phyloP scores from a whole-genome alignment of 2,113 vertebrate genomes.

The Melospiza georgiana region DNA sequence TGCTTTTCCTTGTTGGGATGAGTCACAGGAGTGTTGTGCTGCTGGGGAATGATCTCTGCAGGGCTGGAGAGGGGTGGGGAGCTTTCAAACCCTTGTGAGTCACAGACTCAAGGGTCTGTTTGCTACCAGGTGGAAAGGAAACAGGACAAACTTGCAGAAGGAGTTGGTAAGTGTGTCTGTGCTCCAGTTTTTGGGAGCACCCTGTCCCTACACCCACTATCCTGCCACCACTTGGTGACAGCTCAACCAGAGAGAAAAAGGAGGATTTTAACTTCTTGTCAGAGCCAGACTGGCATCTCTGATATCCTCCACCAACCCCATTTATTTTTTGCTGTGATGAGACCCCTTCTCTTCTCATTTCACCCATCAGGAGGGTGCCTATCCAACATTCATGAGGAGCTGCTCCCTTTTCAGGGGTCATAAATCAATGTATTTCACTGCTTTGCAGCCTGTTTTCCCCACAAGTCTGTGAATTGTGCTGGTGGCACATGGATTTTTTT shows the following conservation, averaged over 20 bases:
- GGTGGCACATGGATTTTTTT: background rate
- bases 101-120: background rate
- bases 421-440: constrained; percentile 2
- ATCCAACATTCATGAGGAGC: background rate
- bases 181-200: background rate
- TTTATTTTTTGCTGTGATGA: background rate
- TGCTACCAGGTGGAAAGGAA: background rate
- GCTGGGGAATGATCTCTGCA: background rate
- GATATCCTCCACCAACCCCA: background rate
- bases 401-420: background rate
- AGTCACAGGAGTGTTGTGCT: background rate
- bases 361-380: background rate
- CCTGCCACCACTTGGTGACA: background rate
- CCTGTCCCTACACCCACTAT: background rate
- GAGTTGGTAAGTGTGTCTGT: background rate
- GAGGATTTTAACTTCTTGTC: background rate
- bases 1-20: background rate
- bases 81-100: background rate
- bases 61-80: background rate
- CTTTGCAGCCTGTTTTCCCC: background rate
- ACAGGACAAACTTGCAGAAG: background rate
- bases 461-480: background rate
- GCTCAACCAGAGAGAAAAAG: background rate
- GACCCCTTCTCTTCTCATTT: constrained; percentile 8
- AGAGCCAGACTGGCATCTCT: background rate